Conservation (phyloP, 2,113 vertebrate species). For the Grammomys surdaster region DNA sequence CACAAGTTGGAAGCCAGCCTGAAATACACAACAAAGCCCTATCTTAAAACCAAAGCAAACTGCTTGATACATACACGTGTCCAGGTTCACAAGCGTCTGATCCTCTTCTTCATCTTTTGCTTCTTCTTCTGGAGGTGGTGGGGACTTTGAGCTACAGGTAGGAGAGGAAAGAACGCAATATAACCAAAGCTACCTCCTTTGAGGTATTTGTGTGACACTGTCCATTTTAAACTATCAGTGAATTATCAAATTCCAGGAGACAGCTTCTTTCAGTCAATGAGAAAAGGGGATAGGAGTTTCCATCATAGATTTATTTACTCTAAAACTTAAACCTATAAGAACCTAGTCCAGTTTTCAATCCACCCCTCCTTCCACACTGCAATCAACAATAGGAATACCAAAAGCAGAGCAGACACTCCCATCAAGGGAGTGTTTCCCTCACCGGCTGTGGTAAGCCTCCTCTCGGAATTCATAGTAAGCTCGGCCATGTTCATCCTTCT, state of each 20-base stretch:
- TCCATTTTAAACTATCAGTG: slow-evolving; percentile 40
- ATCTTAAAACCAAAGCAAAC: not conserved
- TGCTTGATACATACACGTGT: slow-evolving; percentile 88
- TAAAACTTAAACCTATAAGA: slow-evolving; percentile 43
- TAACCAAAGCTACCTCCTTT: slow-evolving; percentile 7
- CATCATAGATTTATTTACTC: not conserved
- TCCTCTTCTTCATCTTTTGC: slow-evolving; percentile 87
- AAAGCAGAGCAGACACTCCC: slow-evolving; percentile 64
- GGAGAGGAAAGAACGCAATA: not conserved
- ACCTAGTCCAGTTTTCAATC: slow-evolving; percentile 59
- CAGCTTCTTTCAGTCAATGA: slow-evolving; percentile 45
- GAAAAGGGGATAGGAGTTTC: slow-evolving; percentile 27
- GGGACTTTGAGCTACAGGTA: slow-evolving; percentile 89
- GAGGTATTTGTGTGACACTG: not conserved
- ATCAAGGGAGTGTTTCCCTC: slow-evolving; percentile 49
- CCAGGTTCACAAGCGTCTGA: slow-evolving; percentile 88
- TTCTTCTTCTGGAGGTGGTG: slow-evolving; percentile 85
- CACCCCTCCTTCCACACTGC: slow-evolving; percentile 61
- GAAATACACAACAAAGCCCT: not conserved
- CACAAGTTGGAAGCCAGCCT: not conserved
- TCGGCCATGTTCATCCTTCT: slow-evolving; percentile 86
- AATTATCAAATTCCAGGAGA: slow-evolving; percentile 57
- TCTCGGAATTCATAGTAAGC: slow-evolving; percentile 96
- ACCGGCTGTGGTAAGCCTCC: slow-evolving; percentile 95
- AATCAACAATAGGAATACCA: slow-evolving; percentile 30